A percentile compares a stretch with the other conserved stretches of the same genome.
Conservation (phyloP, 2,888 invertebrate genomes). For the Ischnura elegans region DNA sequence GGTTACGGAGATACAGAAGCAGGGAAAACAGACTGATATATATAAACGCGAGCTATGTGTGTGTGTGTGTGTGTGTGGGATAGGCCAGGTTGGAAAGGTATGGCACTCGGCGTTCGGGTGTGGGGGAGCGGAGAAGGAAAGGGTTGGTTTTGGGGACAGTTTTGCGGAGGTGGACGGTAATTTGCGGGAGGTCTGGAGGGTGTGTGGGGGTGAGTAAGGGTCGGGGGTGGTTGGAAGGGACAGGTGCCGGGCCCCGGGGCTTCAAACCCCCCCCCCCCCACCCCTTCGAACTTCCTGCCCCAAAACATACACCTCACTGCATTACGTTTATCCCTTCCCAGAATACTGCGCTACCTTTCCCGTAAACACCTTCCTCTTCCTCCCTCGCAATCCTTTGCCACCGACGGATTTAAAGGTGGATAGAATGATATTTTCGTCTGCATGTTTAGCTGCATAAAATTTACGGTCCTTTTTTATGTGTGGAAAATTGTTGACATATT, state of each 20-base stretch:
- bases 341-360: not conserved
- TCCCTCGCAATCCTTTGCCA: not conserved
- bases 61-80: not conserved
- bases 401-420: no score
- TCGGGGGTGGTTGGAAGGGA: not conserved
- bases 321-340: not conserved
- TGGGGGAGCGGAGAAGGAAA: not conserved
- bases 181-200: not conserved
- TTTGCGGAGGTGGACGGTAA: not conserved
- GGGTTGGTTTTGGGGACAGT: not conserved
- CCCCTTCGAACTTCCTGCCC: slow-evolving; percentile 11
- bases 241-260: not conserved
- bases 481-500: no score
- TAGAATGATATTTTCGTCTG: no score
- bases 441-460: no score
- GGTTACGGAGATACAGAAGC: not conserved
- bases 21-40: not conserved
- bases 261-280: not conserved
- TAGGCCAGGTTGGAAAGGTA: not conserved
- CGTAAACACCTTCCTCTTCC: not conserved
- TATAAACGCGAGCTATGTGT: not conserved
- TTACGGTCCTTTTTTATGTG: no score
- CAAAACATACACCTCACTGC: not conserved
- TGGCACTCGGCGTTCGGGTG: not conserved
- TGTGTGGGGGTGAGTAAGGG: not conserved